Base-by-base conservation (phyloP, 2,888 invertebrate genomes). In the Nephrotoma flavescens region DNA sequence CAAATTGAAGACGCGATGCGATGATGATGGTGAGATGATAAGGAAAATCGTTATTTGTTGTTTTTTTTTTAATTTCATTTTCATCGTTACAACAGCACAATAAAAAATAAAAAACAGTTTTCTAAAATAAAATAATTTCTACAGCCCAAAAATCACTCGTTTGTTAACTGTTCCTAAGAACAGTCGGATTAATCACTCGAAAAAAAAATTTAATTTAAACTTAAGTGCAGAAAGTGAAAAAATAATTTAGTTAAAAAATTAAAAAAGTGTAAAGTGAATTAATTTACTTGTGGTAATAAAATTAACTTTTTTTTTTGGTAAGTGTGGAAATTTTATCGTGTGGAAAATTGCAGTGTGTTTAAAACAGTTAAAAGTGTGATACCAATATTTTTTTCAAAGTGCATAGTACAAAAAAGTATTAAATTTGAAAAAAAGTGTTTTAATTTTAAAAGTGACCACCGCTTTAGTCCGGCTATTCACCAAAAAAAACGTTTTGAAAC, bases 151-250 rank as follows among this genome's bases (percentile, higher is more conserved):
- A 71, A 71, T 86, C 57, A 86, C 52, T 86, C 41, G 86, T 57
- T 57, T 41, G 86, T 86, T 15, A 86, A 41, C 86, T 52, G 86
- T 52, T 86, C 86, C 42, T 86, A 57, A 57, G 57, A 86, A 86
- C 52, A 86, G 86, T 42, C 86, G 86, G 71, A 71, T 71, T 71
- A 71, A 71, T 71, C 71, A 31, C 71, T 12, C 19, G 31, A 71
- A 71, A 57, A 19, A 19, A 31, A 57, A 19, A 44, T 44, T 44
- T 31, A 31, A 0, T 31, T 31, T 31, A 71, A 11, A 71, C 71
- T 71, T 71, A 71, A 71, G 71, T 71, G 71, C 71, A 71, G 71
- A 71, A 71, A 71, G 71, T 71, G 71, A 9, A 71, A 71, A 71
- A 31, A 52, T 15, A 6, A 15, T 12, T 9, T 47, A 19, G 52